These are phyloP conservation scores for Catharus fuscescens DNA, from an alignment of 2,113 vertebrate genomes.

Conservation along the genomic window DNA sequence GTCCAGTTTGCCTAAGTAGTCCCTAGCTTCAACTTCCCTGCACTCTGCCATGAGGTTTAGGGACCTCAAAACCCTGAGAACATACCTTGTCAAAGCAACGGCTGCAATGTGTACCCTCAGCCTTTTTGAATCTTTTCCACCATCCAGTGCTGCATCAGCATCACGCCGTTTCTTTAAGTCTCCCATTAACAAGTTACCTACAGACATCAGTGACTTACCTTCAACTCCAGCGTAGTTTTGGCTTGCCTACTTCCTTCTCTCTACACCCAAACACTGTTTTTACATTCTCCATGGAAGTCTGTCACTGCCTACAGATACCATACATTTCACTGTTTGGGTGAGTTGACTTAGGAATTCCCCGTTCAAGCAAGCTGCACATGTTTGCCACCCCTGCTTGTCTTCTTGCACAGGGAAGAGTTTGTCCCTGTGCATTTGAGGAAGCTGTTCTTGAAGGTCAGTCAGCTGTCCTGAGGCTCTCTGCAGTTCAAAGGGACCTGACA, in stretches of 20 bases:
- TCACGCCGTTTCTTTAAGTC: not conserved
- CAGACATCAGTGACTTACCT: not conserved
- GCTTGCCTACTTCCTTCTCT: not conserved
- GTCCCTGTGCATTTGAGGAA: not conserved
- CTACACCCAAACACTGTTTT: not conserved
- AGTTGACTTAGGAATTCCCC: not conserved
- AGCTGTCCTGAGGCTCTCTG: not conserved
- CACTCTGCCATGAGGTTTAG: not conserved
- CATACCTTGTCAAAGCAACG: not conserved
- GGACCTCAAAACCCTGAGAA: not conserved
- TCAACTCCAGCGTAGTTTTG: not conserved
- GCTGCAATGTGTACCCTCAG: not conserved
- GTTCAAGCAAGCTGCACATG: not conserved
- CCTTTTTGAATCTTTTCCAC: not conserved
- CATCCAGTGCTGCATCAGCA: not conserved
- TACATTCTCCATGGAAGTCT: not conserved
- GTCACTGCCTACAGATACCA: not conserved
- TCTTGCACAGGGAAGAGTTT: not conserved
- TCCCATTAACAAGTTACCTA: not conserved
- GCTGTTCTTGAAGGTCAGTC: not conserved
- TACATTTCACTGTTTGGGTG: not conserved
- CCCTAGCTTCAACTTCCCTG: not conserved
- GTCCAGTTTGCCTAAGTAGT: not conserved
- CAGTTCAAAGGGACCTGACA: not conserved
- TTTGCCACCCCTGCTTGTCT: not conserved